These are phyloP conservation scores for Anabacerthia variegaticeps DNA, from an alignment of 2,797 vertebrate species.

Conservation along the genomic window DNA sequence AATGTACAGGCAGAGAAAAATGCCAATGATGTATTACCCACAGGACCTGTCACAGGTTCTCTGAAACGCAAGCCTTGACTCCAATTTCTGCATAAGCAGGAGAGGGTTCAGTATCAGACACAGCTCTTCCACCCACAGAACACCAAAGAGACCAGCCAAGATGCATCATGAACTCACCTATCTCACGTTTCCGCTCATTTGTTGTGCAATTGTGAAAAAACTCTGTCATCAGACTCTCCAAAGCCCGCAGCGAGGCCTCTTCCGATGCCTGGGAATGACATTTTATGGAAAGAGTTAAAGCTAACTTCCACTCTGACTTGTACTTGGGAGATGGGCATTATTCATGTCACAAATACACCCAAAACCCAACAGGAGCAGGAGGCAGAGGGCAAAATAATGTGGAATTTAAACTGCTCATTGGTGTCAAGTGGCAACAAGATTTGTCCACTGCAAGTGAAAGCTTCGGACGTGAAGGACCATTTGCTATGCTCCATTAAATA, in stretches of 20 bases:
- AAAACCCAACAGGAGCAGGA: fast-evolving
- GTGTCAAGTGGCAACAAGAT: not conserved
- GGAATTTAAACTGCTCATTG: not conserved
- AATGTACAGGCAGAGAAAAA: not conserved
- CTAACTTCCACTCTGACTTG: not conserved
- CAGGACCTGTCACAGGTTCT: not conserved
- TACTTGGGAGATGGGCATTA: not conserved
- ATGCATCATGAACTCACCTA: constrained; percentile 81
- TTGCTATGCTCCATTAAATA: not conserved
- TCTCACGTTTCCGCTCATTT: constrained; percentile 96
- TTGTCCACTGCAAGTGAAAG: not conserved
- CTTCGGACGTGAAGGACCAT: not conserved
- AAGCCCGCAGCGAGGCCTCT: constrained; percentile 89
- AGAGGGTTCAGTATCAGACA: not conserved
- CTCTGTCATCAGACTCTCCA: constrained; percentile 97
- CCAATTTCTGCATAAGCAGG: not conserved
- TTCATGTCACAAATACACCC: not conserved
- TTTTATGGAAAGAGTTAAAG: not conserved
- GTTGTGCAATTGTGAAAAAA: constrained; percentile 98
- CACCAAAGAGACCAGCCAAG: not conserved
- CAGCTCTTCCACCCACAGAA: not conserved
- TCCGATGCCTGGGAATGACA: constrained; percentile 85
- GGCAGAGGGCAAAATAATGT: not conserved
- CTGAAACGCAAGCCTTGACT: not conserved
- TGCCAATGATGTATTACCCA: fast-evolving